These are phyloP conservation scores for Pseudanteris insignis DNA, from an alignment of 2,888 invertebrate species.

Conservation along the genomic window DNA sequence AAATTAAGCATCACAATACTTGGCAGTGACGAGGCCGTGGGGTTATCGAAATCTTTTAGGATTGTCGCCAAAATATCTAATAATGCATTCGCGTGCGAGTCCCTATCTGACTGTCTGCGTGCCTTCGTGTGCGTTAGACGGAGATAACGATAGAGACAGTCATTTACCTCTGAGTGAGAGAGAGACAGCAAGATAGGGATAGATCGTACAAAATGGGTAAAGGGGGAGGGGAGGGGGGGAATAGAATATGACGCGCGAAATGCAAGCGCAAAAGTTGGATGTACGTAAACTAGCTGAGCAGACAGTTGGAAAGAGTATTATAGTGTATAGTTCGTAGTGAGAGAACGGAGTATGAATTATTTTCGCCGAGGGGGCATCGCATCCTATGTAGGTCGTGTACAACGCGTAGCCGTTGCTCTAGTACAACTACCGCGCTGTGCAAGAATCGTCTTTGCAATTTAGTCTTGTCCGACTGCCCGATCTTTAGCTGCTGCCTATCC, in stretches of 20 bases:
- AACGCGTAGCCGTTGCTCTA: conserved; percentile 54
- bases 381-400: conserved; percentile 67
- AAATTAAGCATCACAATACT: conserved; percentile 35
- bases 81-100: conserved; percentile 26
- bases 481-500: too few relatives aligned
- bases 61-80: conserved; percentile 49
- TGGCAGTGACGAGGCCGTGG: conserved; percentile 40
- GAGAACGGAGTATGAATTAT: conserved; percentile 62
- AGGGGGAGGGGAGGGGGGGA: background rate
- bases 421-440: conserved; percentile 42
- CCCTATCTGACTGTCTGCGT: too few relatives aligned
- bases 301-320: conserved; percentile 39
- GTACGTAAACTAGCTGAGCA: conserved; percentile 31
- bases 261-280: conserved; percentile 24
- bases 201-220: too few relatives aligned
- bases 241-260: background rate
- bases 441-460: conserved; percentile 44
- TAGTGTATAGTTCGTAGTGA: conserved; percentile 50
- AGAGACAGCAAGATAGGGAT: too few relatives aligned
- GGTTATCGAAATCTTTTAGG: conserved; percentile 49
- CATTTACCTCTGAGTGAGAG: too few relatives aligned
- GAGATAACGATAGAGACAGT: too few relatives aligned
- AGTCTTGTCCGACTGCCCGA: conserved; percentile 27
- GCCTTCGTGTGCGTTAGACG: too few relatives aligned
- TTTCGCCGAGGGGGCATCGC: conserved; percentile 67